Conservation (phyloP, 2,113 vertebrate genomes). For the Grallaria varia region DNA sequence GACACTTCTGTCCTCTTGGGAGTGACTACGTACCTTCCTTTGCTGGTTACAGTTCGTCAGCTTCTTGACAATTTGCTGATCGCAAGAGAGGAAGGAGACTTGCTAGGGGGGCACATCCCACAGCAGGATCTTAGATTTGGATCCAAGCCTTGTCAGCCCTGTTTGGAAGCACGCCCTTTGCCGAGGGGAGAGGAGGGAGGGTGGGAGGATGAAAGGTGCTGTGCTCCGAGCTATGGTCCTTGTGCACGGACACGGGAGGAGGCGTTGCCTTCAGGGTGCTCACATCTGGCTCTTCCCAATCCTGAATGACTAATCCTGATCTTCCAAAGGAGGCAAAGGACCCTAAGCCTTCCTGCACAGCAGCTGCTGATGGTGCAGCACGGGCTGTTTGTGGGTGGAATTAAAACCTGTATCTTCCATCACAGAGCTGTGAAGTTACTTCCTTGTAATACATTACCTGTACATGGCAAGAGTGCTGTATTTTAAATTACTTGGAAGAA, state of each 20-base stretch:
- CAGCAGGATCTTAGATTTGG: background rate
- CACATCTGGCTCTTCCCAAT: background rate
- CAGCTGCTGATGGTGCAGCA: background rate
- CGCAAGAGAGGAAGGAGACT: background rate
- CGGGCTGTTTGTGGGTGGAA: background rate
- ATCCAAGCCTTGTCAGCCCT: background rate
- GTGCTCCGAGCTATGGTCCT: background rate
- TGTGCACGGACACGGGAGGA: background rate
- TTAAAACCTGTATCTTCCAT: background rate
- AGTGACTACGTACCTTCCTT: background rate
- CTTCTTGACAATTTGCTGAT: background rate
- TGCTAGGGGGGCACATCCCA: background rate
- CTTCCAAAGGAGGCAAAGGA: background rate
- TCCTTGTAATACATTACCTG: background rate
- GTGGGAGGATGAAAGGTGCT: background rate
- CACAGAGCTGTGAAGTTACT: background rate
- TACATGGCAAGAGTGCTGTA: background rate
- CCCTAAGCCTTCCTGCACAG: background rate
- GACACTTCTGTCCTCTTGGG: background rate
- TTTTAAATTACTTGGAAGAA: background rate
- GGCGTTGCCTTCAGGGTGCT: background rate
- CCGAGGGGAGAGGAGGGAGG: background rate
- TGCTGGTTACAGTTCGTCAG: background rate
- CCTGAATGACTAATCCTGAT: background rate
- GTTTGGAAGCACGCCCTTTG: background rate